Evolutionary conservation across 2,888 invertebrate species (phyloP), one percentile per base, ranked within the genome.

Genomic region (Aphidius colemani): DNA sequence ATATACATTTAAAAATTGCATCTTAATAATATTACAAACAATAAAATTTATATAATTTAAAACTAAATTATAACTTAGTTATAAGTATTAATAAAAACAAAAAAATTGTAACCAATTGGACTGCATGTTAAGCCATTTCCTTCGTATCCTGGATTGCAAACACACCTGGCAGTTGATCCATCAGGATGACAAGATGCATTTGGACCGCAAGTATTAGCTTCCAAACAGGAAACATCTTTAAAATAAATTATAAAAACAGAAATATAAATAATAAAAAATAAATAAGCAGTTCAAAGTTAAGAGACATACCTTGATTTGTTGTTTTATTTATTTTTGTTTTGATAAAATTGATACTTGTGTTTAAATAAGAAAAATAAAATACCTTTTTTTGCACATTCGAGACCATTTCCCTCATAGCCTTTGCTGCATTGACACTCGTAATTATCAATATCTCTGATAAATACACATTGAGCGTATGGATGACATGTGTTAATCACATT

Each of bases 381-480:
- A 85, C 85, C 85, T 75, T 77, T 82, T 71, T 88, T 87, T 2
- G 84, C 85, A 77, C 95, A 96, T 71, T 86, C 87, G 67, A 86
- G 87, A 7, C 95, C 95, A 79, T 96, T 93, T 30, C 96, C 96
- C 75, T 89, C 88, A 82, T 88, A 96, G 5, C 94, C 95, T n/a
- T 88, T 86, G 65, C 89, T 90, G 77, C 96, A 96, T 53, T 88
- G 86, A 77, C 96, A 96, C 63, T 84, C 83, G 72, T 88, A 88
- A 2, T 85, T 82, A 60, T 86, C 84, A 3, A 85, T 84, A 41
- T 85, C 80, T 10, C 86, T 83, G 51, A 86, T 83, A 80, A 85
- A 88, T 61, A 88, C 84, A 78, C 96, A 96, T 59, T 90, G 86
- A 6, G 95, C 96, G 78, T 94, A 89, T 11, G 88, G 87, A 73